Conservation (phyloP, 2,113 vertebrate species). For the Muntiacus reevesi region DNA sequence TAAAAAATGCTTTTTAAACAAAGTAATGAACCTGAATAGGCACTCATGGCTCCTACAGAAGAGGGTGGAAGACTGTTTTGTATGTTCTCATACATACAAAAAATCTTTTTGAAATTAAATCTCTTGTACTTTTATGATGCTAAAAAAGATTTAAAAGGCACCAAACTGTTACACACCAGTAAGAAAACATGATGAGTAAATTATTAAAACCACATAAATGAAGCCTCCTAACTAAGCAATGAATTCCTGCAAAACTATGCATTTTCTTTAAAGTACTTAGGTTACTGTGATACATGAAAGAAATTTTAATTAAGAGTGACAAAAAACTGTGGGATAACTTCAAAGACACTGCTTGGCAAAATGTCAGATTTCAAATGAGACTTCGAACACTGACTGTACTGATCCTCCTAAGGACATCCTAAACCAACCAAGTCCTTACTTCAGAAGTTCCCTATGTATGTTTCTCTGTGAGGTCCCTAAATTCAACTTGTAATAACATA, state of each 20-base stretch:
- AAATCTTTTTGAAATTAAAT: background rate
- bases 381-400: background rate
- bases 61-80: background rate
- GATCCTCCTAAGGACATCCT: background rate
- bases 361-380: background rate
- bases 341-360: background rate
- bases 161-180: background rate
- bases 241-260: background rate
- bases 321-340: background rate
- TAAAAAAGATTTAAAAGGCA: background rate
- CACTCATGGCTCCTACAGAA: background rate
- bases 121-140: background rate
- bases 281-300: background rate
- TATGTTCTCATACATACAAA: background rate
- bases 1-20: conserved; percentile 1
- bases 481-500: conserved; percentile 9
- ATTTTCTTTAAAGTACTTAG: background rate
- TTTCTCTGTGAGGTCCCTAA: background rate
- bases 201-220: background rate
- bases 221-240: background rate
- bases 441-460: background rate
- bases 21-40: background rate
- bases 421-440: background rate
- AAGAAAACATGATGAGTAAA: background rate
- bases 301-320: background rate